phyloP scores from a whole-genome alignment of 2,113 vertebrate species.

The Tiliqua scincoides region DNA sequence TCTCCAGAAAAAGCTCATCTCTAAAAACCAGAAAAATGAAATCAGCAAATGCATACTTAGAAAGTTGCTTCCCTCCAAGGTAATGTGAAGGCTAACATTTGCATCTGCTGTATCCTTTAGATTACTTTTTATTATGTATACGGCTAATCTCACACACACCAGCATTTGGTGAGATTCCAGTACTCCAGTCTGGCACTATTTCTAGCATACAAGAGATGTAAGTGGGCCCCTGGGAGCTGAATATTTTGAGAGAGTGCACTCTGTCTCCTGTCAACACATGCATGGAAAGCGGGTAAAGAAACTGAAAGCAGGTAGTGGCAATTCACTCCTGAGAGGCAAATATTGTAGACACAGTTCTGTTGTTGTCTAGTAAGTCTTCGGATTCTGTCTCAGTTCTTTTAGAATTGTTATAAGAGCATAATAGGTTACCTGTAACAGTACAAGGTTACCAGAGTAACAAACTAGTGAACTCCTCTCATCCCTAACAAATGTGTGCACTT shows the following conservation, averaged over 20 bases:
- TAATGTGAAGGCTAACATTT: neutral
- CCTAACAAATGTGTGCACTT: neutral
- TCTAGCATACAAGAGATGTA: constrained; percentile 5
- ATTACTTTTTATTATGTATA: neutral
- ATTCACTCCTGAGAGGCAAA: constrained; percentile 17
- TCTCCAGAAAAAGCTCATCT: neutral
- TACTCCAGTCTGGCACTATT: neutral
- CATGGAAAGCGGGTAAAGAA: neutral
- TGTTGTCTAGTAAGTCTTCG: neutral
- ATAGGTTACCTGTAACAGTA: too few relatives aligned
- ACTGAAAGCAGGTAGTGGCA: neutral
- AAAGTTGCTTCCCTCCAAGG: neutral
- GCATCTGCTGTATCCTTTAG: neutral
- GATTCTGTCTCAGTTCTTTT: neutral
- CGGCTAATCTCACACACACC: neutral
- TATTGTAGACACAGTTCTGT: neutral
- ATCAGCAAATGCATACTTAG: neutral
- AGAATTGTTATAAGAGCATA: constrained; percentile 16
- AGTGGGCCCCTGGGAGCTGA: neutral
- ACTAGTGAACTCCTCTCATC: neutral
- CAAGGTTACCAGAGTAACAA: neutral
- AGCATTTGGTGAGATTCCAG: constrained; percentile 15
- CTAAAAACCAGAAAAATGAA: neutral
- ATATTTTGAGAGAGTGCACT: constrained; percentile 6
- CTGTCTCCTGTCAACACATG: neutral